A percentile compares a stretch with the other conserved stretches of the same genome.
Evolutionary conservation across 2,113 vertebrate genomes (phyloP).

Genomic region (Prietella phreatophila): DNA sequence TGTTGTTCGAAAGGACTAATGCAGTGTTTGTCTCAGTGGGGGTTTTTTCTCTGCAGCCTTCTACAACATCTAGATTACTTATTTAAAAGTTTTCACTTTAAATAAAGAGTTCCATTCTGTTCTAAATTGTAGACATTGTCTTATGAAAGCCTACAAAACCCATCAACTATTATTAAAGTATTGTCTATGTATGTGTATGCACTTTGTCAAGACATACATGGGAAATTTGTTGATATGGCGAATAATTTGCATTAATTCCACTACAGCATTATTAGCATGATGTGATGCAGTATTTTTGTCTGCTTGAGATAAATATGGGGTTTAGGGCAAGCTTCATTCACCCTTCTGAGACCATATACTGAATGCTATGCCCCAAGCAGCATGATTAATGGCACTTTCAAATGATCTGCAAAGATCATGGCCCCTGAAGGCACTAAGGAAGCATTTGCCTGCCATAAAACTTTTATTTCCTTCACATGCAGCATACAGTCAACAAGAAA

Average conservation of each 20-base stretch:
- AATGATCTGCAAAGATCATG: slow-evolving; percentile 31
- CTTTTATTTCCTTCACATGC: background rate
- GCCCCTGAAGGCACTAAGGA: background rate
- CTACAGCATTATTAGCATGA: background rate
- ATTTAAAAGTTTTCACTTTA: background rate
- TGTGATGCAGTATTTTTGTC: background rate
- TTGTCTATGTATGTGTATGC: background rate
- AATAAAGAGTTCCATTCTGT: background rate
- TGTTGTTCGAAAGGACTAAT: background rate
- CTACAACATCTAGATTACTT: background rate
- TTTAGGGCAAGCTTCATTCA: background rate
- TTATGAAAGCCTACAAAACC: background rate
- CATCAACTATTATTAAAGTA: background rate
- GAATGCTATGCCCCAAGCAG: background rate
- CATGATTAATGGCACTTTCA: slow-evolving; percentile 19
- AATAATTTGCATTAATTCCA: background rate
- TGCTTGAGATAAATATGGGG: background rate
- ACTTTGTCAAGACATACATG: background rate
- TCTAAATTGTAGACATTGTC: background rate
- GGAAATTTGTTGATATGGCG: background rate
- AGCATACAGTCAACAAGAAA: slow-evolving; percentile 38
- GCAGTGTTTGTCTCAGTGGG: background rate
- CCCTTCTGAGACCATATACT: background rate
- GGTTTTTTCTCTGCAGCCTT: background rate
- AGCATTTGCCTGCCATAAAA: background rate